Evolutionary conservation across 2,113 vertebrate genomes (phyloP), one percentile per base, ranked within the genome.

Genomic region (Tyto alba): DNA sequence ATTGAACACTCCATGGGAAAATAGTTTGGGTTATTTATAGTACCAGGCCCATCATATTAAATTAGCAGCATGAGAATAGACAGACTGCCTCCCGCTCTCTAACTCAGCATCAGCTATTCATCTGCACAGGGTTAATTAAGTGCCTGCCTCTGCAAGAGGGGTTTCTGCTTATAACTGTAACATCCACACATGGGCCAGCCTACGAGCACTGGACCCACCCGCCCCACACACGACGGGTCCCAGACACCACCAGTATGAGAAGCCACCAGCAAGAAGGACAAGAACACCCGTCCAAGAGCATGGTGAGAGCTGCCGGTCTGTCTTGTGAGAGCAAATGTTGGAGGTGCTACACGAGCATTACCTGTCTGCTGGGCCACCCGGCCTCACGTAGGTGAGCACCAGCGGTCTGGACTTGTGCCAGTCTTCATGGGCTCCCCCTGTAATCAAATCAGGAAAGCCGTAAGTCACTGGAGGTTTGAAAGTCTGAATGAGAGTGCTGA

Each of bases 311-410:
- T 68, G 48, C 48, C n/a, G 27, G 16, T 13, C 10, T 78, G 67
- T 20, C 27, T 43, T 7, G 27, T 8, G 77, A 60, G 71, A 47
- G 77, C 66, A 81, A 29, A 13, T 2, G 11, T 1, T 14, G 34
- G 52, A 63, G 48, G 7, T 27, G 63, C 6, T 41, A 72, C 63
- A 38, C 0, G 1, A 84, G 68, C 78, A 93, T 97, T 97, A 99
- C 99, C 99, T 99, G 98, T 99, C 99, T 32, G 99, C 99, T 3
- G 99, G 99, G 84, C 99, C 99, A 4, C 99, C 99, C 0, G 99
- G 99, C 92, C 99, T 98, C 90, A 99, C 98, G 0, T 98, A 98
- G 59, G 99, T 99, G 69, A 99, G 98, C 90, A 99, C 98, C 50
- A 99, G 97, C 0, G 99, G 99, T 81, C 99, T 98, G 88, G 99